A percentile compares a stretch with the other conserved stretches of the same genome.
Evolutionary conservation across 2,113 vertebrate genomes (phyloP).

Genomic region (Saimiri boliviensis): DNA sequence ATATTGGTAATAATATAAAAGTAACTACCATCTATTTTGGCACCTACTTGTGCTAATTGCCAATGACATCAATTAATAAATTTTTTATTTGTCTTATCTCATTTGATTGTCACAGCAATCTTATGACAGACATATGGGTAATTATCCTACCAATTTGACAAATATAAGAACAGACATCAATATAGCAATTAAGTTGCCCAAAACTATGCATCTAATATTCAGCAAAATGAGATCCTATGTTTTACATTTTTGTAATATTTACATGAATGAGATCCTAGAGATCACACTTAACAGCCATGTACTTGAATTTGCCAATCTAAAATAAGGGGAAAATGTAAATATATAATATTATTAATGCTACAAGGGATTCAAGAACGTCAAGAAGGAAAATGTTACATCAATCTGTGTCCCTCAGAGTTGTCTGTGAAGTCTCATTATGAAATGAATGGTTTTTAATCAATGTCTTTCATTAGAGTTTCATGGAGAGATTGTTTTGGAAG

Average conservation of each 20-base stretch:
- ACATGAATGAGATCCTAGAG: background rate
- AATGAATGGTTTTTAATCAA: background rate
- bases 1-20: background rate
- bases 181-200: background rate
- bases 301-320: background rate
- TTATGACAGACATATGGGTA: background rate
- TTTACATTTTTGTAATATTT: slow-evolving; percentile 12
- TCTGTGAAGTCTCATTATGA: background rate
- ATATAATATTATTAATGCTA: background rate
- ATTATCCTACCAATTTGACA: background rate
- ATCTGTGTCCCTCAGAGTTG: background rate
- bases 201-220: background rate
- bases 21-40: background rate
- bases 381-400: background rate
- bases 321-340: background rate
- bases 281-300: background rate
- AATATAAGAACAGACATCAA: background rate
- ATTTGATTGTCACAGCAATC: background rate
- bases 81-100: background rate
- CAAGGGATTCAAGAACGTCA: background rate
- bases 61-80: background rate
- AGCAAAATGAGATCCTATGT: background rate
- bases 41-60: background rate
- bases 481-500: background rate
- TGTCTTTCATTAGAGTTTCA: background rate